phyloP scores from a whole-genome alignment of 2,888 invertebrate species.

The Rosalia funebris region DNA sequence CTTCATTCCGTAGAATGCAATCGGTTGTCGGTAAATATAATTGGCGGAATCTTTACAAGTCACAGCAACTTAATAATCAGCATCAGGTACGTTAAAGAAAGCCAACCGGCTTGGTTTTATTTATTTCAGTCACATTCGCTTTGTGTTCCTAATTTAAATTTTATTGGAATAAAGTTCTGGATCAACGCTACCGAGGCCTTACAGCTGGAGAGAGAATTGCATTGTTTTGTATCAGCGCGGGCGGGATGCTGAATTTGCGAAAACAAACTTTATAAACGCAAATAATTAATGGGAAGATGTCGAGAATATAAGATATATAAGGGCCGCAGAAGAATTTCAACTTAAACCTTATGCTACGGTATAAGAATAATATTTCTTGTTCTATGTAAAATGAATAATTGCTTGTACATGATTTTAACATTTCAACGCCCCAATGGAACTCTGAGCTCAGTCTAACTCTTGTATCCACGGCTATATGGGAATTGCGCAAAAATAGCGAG shows the following conservation, averaged over 20 bases:
- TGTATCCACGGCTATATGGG: too few relatives aligned
- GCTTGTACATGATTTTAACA: too few relatives aligned
- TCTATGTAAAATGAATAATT: too few relatives aligned
- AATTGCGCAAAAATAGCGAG: too few relatives aligned
- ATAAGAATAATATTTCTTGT: too few relatives aligned
- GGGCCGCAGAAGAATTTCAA: too few relatives aligned
- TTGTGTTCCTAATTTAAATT: slow-evolving; percentile 1
- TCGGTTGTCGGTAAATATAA: slow-evolving; percentile 53
- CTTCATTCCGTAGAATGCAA: slow-evolving; percentile 57
- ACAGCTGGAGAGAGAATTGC: not conserved
- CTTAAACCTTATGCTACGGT: too few relatives aligned
- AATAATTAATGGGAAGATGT: not conserved
- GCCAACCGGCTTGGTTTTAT: slow-evolving; percentile 32
- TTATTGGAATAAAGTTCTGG: not conserved
- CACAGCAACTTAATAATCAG: slow-evolving; percentile 43
- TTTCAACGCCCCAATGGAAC: too few relatives aligned
- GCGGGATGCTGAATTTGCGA: not conserved
- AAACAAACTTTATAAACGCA: not conserved
- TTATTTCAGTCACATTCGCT: slow-evolving; percentile 13
- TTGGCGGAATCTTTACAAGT: slow-evolving; percentile 47
- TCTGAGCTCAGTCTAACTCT: too few relatives aligned
- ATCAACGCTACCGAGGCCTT: not conserved
- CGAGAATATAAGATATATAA: not conserved
- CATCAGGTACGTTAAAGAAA: slow-evolving; percentile 41
- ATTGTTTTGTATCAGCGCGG: not conserved